Conservation (phyloP, 2,113 vertebrate species). For the Pelusios castaneus region DNA sequence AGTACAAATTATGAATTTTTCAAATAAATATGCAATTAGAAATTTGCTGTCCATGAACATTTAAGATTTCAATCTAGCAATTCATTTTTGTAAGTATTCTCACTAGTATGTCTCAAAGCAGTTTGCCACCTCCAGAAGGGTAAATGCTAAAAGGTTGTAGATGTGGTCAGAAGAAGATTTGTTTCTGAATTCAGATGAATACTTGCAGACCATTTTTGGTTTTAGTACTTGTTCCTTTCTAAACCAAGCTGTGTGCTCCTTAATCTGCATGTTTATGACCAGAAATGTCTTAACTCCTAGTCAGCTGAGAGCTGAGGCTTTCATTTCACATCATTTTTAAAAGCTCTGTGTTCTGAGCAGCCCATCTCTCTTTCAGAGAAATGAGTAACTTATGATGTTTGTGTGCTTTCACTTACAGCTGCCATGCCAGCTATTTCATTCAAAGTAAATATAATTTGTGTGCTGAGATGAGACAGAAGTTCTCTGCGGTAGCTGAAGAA, state of each 20-base stretch:
- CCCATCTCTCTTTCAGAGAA: neutral
- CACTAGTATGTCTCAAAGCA: neutral
- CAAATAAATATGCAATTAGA: neutral
- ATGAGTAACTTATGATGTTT: neutral
- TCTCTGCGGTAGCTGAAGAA: conserved; percentile 69
- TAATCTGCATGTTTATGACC: neutral
- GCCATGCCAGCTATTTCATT: conserved; percentile 21
- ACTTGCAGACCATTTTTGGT: neutral
- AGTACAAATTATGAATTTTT: neutral
- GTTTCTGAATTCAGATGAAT: neutral
- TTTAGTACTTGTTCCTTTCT: neutral
- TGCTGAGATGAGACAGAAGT: conserved; percentile 62
- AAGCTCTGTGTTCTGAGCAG: neutral
- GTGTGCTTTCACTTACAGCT: conserved; percentile 17
- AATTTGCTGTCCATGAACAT: neutral
- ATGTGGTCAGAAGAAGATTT: neutral
- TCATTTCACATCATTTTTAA: neutral
- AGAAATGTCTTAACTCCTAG: neutral
- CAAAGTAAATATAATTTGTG: conserved; percentile 62
- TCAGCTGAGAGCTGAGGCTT: neutral
- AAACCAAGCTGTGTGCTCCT: accelerated
- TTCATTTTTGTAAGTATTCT: neutral
- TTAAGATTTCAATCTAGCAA: neutral
- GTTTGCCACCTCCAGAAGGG: neutral
- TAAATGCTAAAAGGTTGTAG: neutral